Base-by-base conservation (phyloP, 2,113 vertebrate genomes). In the Gorsachius goisagi region DNA sequence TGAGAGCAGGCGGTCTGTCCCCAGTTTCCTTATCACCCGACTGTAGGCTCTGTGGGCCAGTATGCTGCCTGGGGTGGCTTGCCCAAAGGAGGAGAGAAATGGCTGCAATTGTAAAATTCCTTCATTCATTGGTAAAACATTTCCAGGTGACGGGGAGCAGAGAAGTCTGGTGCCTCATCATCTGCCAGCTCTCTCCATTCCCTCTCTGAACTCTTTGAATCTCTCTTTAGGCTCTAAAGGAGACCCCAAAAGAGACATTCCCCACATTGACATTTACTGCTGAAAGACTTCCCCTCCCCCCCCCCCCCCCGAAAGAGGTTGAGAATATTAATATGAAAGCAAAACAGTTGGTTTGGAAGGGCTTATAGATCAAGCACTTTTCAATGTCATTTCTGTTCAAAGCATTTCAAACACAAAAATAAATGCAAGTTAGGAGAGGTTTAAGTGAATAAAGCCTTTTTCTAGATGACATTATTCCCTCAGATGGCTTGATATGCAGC, bases 361-460 rank as follows among this genome's bases (percentile, higher is more conserved):
- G 33, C 73, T 89, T 90, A 50, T n/a, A 77, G 37, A 88, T 55
- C 28, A 86, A 88, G 37, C 41, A 50, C 35, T 90, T 93, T 82
- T 71, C 78, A 79, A 59, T 59, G 74, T 67, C 4, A 44, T 69
- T 88, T 83, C 62, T 77, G 47, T 73, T 91, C 59, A 90, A 63
- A 93, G 44, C 30, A 90, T 47, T 93, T 94, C 49, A 62, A 88
- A 69, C 41, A 64, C 26, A 63, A 81, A 94, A 87, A 78, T 52
- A 94, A 63, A 93, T 47, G 37, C 27, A 67, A 76, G 66, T 44
- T 37, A 56, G 26, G 62, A 79, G 62, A 76, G 15, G 7, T 83
- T 64, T 62, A 69, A 62, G n/a, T 55, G n/a, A 89, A 71, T 18
- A 75, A 72, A 94, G n/a, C 18, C 19, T 41, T 72, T 89, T 76